Base-by-base conservation (phyloP, 2,888 invertebrate genomes). In the Lycophotia porphyrea region DNA sequence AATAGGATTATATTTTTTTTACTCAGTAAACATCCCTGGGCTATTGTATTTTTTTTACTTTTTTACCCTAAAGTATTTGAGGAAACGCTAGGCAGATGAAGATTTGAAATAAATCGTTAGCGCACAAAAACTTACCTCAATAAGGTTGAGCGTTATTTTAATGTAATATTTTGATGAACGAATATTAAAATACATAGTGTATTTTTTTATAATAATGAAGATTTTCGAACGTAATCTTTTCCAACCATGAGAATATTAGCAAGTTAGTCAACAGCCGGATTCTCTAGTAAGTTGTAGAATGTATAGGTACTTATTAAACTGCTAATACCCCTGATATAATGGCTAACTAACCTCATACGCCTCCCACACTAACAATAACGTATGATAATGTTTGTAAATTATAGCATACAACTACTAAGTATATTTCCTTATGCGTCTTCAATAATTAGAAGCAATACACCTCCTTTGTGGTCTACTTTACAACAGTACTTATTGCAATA, bases 321-420 rank as follows among this genome's bases (percentile, higher is more conserved):
- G 11, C 55, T 64, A 72, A 78, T 52, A 73, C 18, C 21, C 15
- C 55, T 44, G 52, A 39, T 61, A 74, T 39, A 67, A 63, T 67
- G 31, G 18, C 24, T 65, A 24, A 66, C 18, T 52, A 52, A 74
- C 61, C 11, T 67, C 66, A 31, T 64, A 63, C 18, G 49, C 55
- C 73, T 76, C 75, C 64, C 73, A 79, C 74, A 74, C 77, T 60
- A 77, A 85, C 65, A 71, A 65, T 55, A 36, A 49, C 27, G 42
- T 71, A 78, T 67, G 67, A 31, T 68, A 78, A 80, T 78, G 47
- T 55, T 58, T 36, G 67, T 80, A 77, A 74, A 55, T 42, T 49
- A 73, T 65, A 71, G 24, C 31, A 18, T 76, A 76, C 63, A 49
- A 55, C 60, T n/a, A 72, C 61, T 72, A 55, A 71, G 13, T 71